A percentile compares a stretch with the other conserved stretches of the same genome.
phyloP scores from a whole-genome alignment of 2,113 vertebrate species.

The Tragulus kanchil region DNA sequence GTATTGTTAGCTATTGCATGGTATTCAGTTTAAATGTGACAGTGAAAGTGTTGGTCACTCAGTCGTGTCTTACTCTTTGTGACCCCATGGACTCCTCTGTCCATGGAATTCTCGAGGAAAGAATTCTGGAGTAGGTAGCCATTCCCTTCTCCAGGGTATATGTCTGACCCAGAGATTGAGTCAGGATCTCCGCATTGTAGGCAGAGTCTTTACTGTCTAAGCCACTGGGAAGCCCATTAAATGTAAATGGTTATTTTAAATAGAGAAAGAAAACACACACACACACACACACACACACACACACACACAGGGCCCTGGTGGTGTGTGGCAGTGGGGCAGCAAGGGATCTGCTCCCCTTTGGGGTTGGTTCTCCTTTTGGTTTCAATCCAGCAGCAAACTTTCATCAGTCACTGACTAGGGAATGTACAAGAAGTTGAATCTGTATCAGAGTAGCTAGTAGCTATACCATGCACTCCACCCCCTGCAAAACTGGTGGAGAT shows the following conservation, averaged over 20 bases:
- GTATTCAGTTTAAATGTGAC: background rate
- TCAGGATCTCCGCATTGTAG: too few relatives aligned
- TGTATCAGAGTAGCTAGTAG: background rate
- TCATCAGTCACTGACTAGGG: background rate
- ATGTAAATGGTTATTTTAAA: background rate
- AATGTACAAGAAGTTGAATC: background rate
- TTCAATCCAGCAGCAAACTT: fast-evolving
- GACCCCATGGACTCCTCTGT: too few relatives aligned
- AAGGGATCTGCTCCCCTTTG: background rate
- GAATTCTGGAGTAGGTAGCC: too few relatives aligned
- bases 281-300: too few relatives aligned
- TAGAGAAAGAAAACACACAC: background rate
- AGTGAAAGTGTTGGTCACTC: too few relatives aligned
- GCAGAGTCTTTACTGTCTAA: too few relatives aligned
- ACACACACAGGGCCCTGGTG: background rate
- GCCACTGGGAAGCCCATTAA: background rate
- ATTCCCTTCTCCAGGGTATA: too few relatives aligned
- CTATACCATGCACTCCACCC: fast-evolving
- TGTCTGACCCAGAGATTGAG: too few relatives aligned
- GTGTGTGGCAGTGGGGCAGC: background rate
- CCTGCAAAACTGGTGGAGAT: background rate
- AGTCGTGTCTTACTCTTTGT: too few relatives aligned
- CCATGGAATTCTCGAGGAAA: too few relatives aligned
- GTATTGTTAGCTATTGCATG: background rate
- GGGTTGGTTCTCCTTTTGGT: background rate